These are phyloP conservation scores for Heliconius eleuchia DNA, from an alignment of 1,140 invertebrate genomes.

Conservation along the genomic window DNA sequence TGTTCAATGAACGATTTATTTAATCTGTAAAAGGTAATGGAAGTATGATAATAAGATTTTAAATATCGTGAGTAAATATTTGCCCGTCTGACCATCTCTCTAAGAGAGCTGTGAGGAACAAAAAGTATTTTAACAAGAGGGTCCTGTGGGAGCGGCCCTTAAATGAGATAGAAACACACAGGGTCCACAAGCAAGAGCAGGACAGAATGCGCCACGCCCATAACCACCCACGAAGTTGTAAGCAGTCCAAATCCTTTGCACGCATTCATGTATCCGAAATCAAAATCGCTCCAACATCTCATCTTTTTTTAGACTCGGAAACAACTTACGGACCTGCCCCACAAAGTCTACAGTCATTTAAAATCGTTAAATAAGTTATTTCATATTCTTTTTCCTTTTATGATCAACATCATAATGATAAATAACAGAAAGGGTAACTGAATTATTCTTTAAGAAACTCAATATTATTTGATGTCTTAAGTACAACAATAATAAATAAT, in stretches of 20 bases:
- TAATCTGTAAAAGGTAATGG: conserved; percentile 37
- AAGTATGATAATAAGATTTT: conserved; percentile 75
- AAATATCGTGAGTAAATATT: conserved; percentile 80
- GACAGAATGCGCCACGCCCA: conserved; percentile 70
- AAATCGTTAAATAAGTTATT: conserved; percentile 73
- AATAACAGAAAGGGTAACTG: conserved; percentile 75
- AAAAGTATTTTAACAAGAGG: conserved; percentile 77
- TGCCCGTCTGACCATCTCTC: conserved; percentile 75
- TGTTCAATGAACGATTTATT: conserved; percentile 16
- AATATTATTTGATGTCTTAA: conserved; percentile 80
- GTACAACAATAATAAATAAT: conserved; percentile 50
- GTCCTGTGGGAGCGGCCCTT: conserved; percentile 75
- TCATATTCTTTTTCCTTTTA: conserved; percentile 69
- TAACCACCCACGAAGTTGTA: conserved; percentile 78
- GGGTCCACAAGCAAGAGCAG: conserved; percentile 40
- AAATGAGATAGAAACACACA: conserved; percentile 48
- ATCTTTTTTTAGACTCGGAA: conserved; percentile 39
- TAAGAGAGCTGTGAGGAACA: conserved; percentile 69
- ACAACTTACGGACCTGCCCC: conserved; percentile 39
- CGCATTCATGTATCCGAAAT: conserved; percentile 79
- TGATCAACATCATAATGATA: conserved; percentile 78
- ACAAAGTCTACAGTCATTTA: conserved; percentile 59
- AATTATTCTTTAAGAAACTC: conserved; percentile 69
- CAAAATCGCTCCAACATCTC: conserved; percentile 73
- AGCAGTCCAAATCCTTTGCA: conserved; percentile 80